Percentiles rank a stretch among this genome's conserved stretches.
phyloP scores from a whole-genome alignment of 2,797 vertebrate genomes.

The Halcyon chelicuti region DNA sequence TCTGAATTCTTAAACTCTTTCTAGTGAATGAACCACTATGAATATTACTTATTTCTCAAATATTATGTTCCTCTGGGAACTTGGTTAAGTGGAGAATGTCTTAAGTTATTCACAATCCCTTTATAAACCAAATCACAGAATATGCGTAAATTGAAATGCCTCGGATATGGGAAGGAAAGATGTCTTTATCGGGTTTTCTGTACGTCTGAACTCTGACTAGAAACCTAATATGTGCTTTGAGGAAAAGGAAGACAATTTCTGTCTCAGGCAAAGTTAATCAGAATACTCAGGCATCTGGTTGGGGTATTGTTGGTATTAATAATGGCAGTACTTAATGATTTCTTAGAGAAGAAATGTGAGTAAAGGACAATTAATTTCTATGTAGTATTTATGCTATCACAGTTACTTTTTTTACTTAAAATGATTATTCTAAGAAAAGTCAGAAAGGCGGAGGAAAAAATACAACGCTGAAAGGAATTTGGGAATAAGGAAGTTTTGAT shows the following conservation, averaged over 20 bases:
- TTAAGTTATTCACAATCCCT: conserved; percentile 36
- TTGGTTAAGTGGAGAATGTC: conserved; percentile 30
- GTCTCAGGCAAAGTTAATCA: background rate
- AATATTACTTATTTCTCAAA: conserved; percentile 53
- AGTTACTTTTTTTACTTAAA: background rate
- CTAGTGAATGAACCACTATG: conserved; percentile 21
- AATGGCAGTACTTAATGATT: background rate
- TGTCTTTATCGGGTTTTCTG: background rate
- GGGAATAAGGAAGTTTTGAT: background rate
- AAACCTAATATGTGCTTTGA: conserved; percentile 19
- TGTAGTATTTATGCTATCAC: background rate
- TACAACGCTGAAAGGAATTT: background rate
- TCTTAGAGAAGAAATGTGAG: background rate
- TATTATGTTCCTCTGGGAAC: conserved; percentile 48
- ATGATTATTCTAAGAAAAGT: background rate
- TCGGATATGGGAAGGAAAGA: background rate
- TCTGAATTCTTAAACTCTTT: conserved; percentile 37
- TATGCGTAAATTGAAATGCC: conserved; percentile 30
- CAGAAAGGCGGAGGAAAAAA: background rate
- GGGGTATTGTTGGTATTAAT: background rate
- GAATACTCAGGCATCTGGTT: background rate
- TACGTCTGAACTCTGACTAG: conserved; percentile 5
- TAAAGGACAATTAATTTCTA: background rate
- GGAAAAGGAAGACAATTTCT: background rate
- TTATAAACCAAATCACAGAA: conserved; percentile 45